These are phyloP conservation scores for Naso thynnoides DNA, from an alignment of 2,797 vertebrate species.

Conservation along the genomic window DNA sequence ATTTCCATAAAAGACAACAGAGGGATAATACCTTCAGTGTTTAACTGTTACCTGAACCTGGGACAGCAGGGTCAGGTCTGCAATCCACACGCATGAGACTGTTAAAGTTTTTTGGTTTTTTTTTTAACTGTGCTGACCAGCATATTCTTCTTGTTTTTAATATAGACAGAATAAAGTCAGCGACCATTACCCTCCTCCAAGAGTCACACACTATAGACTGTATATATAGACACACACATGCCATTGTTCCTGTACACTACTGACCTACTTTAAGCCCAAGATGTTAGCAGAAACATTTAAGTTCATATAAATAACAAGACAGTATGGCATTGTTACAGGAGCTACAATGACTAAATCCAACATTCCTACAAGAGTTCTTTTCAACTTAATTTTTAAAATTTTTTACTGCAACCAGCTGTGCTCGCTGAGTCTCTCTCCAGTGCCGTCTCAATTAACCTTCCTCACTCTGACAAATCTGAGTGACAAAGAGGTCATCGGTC, in stretches of 20 bases:
- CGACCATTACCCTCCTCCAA: background rate
- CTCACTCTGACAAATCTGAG: slow-evolving; percentile 10
- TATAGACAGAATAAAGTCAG: background rate
- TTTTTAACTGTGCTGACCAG: background rate
- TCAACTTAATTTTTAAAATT: slow-evolving; percentile 25
- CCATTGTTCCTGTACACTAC: slow-evolving; percentile 4
- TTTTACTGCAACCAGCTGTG: slow-evolving; percentile 5
- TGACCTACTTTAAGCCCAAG: slow-evolving; percentile 67
- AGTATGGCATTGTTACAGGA: slow-evolving; percentile 33
- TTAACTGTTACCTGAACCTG: slow-evolving; percentile 4
- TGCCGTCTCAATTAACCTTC: slow-evolving; percentile 21
- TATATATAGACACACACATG: slow-evolving; percentile 12
- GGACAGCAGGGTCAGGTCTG: background rate
- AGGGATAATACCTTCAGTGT: background rate
- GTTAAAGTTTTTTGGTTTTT: background rate
- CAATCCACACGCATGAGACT: background rate
- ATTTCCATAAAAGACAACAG: background rate
- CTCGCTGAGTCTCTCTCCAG: slow-evolving; percentile 8
- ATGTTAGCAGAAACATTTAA: slow-evolving; percentile 59
- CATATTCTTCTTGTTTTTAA: background rate
- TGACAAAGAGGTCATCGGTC: slow-evolving; percentile 18
- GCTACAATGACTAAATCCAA: slow-evolving; percentile 28
- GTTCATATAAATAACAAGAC: slow-evolving; percentile 74
- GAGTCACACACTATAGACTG: slow-evolving; percentile 2
- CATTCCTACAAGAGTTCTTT: slow-evolving; percentile 6